Base-by-base conservation (phyloP, 2,888 invertebrate species). In the Drosophila acutilabella region DNA sequence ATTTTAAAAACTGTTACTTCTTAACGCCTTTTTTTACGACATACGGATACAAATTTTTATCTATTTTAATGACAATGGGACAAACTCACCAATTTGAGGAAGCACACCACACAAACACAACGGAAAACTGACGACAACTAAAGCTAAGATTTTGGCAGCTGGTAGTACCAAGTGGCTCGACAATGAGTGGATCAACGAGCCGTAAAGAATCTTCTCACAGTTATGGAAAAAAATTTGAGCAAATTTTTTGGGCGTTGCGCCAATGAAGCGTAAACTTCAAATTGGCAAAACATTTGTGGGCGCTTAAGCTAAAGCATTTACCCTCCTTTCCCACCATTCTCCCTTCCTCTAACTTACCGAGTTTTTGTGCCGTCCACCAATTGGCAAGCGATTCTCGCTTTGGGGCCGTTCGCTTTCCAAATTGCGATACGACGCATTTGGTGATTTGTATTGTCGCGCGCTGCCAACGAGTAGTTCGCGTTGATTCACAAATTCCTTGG, bases 401-500 rank as follows among this genome's bases (percentile, higher is more conserved):
- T 74, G 88, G 54, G 85, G 89, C 11, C 89, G 88, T 52, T 74
- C 76, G 74, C 67, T 74, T 64, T 85, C 74, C 69, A 76, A 74
- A 72, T 61, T 68, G 57, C 74, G 66, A 48, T 67, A 20, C 66
- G 89, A 72, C 57, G 52, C 87, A 89, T 89, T 78, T 69, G 88
- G 82, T 33, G 83, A 80, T 76, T 82, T 89, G 53, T 88, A 88
- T 61, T 64, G 81, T 52, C 85, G 86, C 41, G 82, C 75, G 47
- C 81, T 87, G 50, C 83, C 78, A 67, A 80, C 71, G 45, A 80
- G 74, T 45, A 89, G 70, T 56, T 90, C 89, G 41, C 81, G 82
- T 56, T 86, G 81, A 67, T 91, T 90, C 45, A 81, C 88, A 64
- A 81, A 80, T 64, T 91, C 87, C 64, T 90, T 90, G 47, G 76